Evolutionary conservation across 2,797 vertebrate genomes (phyloP).

Genomic region (Astyanax mexicanus): DNA sequence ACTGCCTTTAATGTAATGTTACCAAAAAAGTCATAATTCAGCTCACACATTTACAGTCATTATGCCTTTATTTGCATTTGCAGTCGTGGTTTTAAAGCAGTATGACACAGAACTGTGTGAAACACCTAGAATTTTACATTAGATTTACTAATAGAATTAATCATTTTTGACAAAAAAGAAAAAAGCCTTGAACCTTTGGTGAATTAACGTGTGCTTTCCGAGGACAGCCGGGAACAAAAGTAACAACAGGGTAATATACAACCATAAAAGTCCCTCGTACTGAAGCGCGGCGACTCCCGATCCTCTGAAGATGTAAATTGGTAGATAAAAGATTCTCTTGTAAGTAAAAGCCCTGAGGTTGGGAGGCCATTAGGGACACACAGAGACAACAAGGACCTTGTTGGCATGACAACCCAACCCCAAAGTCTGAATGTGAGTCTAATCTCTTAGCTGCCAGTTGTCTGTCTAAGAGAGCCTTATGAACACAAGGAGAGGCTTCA

Average conservation of each 20-base stretch:
- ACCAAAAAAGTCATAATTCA: too few species aligned
- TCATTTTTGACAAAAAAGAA: too few species aligned
- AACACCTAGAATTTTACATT: neutral
- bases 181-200: neutral
- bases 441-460: constrained; percentile 70
- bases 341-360: constrained; percentile 63
- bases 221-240: constrained; percentile 57
- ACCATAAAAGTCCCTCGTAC: constrained; percentile 65
- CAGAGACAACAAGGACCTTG: constrained; percentile 60
- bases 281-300: constrained; percentile 59
- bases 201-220: constrained; percentile 54
- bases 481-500: constrained; percentile 44
- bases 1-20: too few species aligned
- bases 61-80: too few species aligned
- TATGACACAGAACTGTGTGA: too few species aligned
- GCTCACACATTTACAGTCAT: too few species aligned
- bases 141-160: neutral
- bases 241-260: constrained; percentile 63
- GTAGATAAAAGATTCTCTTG: constrained; percentile 50
- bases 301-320: constrained; percentile 63
- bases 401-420: constrained; percentile 64
- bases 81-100: too few species aligned
- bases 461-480: constrained; percentile 64
- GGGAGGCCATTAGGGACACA: constrained; percentile 58
- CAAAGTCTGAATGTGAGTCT: constrained; percentile 59